Evolutionary conservation across 2,113 vertebrate genomes (phyloP), one percentile per base, ranked within the genome.

Genomic region (Panthera tigris): DNA sequence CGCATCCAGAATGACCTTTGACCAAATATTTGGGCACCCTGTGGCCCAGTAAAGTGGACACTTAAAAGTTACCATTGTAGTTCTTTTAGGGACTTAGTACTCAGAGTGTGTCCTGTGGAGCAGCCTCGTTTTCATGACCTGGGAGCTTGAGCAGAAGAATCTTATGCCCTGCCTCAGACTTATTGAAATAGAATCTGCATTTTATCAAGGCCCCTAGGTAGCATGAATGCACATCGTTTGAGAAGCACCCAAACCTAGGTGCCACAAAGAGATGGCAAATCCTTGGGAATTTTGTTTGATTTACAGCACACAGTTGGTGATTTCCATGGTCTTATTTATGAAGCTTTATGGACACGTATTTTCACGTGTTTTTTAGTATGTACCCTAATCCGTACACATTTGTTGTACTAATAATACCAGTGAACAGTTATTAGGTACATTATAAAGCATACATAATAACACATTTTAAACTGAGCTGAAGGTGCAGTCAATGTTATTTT

Each of bases 401-500:
- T 69, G 29, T 69, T 82, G 92, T 23, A 29, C 27, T 94, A 41
- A 7, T 52, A 63, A 83, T 36, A 61, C 18, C 15, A 21, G 13
- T 1, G 31, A 41, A 31, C 7, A 52, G 52, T 27, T 19, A 14
- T 19, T 36, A 66, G 14, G 27, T 55, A 36, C 6, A 4, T 79
- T 61, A 25, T 61, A 39, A 94, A 85, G 80, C 31, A 25, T n/a
- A 5, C 7, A 2, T 68, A 65, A 71, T 21, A 52, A 74, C 48
- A 61, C 57, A 86, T 45, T 91, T 65, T n/a, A 83, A 65, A 39
- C n/a, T 29, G 45, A 82, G 23, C 29, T 29, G 25, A 93, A 96
- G 31, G 45, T 91, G 45, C 84, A 95, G 69, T 80, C 91, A 83
- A 93, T 68, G 55, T 23, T 57, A 57, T 18, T 45, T 95, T 36